A percentile compares a stretch with the other conserved stretches of the same genome.
These are phyloP conservation scores for Bufo bufo DNA, from an alignment of 2,113 vertebrate species.

Conservation along the genomic window DNA sequence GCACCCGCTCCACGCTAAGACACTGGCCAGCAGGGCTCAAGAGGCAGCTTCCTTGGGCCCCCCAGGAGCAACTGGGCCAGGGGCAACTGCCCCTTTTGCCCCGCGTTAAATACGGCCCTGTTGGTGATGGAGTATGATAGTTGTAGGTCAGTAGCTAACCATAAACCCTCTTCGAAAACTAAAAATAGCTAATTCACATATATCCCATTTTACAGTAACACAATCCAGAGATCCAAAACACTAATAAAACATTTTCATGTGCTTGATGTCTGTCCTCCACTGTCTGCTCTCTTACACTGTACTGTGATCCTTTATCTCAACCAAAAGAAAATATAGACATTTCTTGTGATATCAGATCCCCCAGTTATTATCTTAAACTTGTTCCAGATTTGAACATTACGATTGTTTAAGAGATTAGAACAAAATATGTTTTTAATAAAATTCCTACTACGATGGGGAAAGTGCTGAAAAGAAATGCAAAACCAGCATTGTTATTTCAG, in stretches of 20 bases:
- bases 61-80: no score
- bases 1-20: no score
- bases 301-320: slow-evolving; percentile 1
- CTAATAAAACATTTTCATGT: neutral
- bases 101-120: no score
- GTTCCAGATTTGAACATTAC: slow-evolving; percentile 28
- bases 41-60: no score
- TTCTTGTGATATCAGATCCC: slow-evolving; percentile 20
- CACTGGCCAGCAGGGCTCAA: no score
- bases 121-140: neutral
- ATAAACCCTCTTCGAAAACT: neutral
- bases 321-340: neutral
- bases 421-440: slow-evolving; percentile 27
- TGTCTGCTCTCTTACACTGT: neutral
- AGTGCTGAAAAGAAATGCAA: neutral
- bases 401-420: neutral
- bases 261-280: neutral
- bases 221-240: neutral
- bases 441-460: neutral
- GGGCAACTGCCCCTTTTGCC: no score
- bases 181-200: neutral
- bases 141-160: neutral
- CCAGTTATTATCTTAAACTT: slow-evolving; percentile 15
- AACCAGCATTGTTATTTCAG: slow-evolving; percentile 6
- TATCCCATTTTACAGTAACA: neutral